Evolutionary conservation across 2,888 invertebrate genomes (phyloP), one percentile per base, ranked within the genome.

Genomic region (Nasonovia ribisnigri): DNA sequence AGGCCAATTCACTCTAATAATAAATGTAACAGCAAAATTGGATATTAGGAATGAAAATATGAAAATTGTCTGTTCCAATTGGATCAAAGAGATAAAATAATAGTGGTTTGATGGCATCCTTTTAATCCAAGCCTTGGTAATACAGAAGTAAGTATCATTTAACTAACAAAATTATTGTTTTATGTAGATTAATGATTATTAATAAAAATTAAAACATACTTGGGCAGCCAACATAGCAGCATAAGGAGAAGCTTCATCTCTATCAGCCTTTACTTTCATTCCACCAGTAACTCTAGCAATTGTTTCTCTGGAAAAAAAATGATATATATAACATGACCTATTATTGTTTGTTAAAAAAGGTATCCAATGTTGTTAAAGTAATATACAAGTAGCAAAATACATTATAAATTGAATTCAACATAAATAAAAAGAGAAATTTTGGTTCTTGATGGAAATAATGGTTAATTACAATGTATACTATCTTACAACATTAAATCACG

Each of bases 141-240:
- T n/a, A 5, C n/a, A n/a, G n/a, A 67, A 67, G 67, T n/a, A 4
- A n/a, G 29, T 29, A n/a, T n/a, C n/a, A 67, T n/a, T 67, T 13
- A 60, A 60, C 10, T n/a, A n/a, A n/a, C 13, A n/a, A n/a, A n/a
- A n/a, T 60, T 13, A n/a, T 3, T 13, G 10, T n/a, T 67, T 20
- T 67, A 16, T 5, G n/a, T 77, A 20, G 8, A 6, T 36, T 24
- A 36, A 20, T 20, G 6, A 77, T 8, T 77, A 77, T 36, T 36
- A 77, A 6, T 0, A 77, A 36, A 1, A 77, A 43, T 87, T 60
- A 42, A 10, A 84, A 95, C 95, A 95, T 96, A 98, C 98, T 97
- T 99, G 99, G 95, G 99, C 99, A 95, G 99, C 99, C 96, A 99
- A 99, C 99, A 99, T 99, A 97, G 99, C 99, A 95, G 99, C 99